Percentiles rank a stretch among this genome's conserved stretches.
Evolutionary conservation across 2,888 invertebrate species (phyloP).

Genomic region (Saturnia japonica): DNA sequence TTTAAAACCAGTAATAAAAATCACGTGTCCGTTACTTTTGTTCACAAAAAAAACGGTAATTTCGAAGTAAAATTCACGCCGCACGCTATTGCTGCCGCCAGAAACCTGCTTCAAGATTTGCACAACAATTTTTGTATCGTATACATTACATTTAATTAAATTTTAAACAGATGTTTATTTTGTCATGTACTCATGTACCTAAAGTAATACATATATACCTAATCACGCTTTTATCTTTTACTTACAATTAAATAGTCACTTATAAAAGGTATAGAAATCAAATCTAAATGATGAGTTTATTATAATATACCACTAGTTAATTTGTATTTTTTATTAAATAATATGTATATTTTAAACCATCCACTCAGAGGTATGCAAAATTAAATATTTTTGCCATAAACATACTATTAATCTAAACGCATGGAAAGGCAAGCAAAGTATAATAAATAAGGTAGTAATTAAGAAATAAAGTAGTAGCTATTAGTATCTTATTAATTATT

Average conservation of each 20-base stretch:
- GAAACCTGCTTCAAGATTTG: constrained; percentile 17
- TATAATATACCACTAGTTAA: too few relatives aligned
- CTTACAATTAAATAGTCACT: background rate
- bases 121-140: background rate
- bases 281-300: background rate
- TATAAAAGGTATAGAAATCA: background rate
- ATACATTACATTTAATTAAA: background rate
- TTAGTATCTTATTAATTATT: too few relatives aligned
- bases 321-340: too few relatives aligned
- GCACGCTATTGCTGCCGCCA: background rate
- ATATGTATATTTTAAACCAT: too few relatives aligned
- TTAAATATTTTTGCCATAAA: too few relatives aligned
- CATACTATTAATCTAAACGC: too few relatives aligned
- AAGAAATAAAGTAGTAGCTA: too few relatives aligned
- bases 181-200: background rate
- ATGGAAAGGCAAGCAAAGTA: background rate
- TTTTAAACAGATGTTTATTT: too few relatives aligned
- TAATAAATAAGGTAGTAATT: too few relatives aligned
- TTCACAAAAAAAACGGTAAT: constrained; percentile 24
- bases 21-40: constrained; percentile 15
- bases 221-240: background rate
- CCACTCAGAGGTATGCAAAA: too few relatives aligned
- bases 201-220: too few relatives aligned
- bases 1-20: constrained; percentile 22
- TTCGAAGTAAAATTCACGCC: constrained; percentile 19